Evolutionary conservation across 2,888 invertebrate genomes (phyloP), one percentile per base, ranked within the genome.

Genomic region (Rhamnusium bicolor): DNA sequence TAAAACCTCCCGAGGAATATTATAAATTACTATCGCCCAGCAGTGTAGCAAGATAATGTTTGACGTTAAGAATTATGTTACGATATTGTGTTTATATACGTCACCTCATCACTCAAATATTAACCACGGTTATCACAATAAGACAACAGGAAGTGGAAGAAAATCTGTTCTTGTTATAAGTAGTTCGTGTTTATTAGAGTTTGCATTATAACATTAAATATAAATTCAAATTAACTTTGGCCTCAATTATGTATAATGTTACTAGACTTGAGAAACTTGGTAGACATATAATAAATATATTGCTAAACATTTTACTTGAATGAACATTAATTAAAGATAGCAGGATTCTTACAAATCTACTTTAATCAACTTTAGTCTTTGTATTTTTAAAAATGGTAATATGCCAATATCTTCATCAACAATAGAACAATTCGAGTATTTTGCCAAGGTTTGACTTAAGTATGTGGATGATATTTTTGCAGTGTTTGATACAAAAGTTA

Each of bases 91-190:
- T 40, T 40, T n/a, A 12, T 27, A 56, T 14, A 16, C 14, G 16
- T 56, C 1, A n/a, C 54, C 27, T 72, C 74, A 74, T 74, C 73
- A 68, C 72, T 75, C 75, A 70, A 51, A 66, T 60, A 70, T 75
- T 72, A 72, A 62, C 58, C 70, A 72, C 71, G 75, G 58, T 75
- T 73, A 73, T 75, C 73, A 75, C 70, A 75, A 63, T 70, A 66
- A 62, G 69, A 69, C 74, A 74, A 66, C 74, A 68, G 74, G 74
- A 75, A 75, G 56, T 72, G 60, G 62, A 71, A 72, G 66, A 69
- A 75, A 75, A 75, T 27, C n/a, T 29, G 27, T 58, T 66, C 74
- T 71, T 69, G 74, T 72, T 72, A 61, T 69, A 75, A 72, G 69
- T 71, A 72, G 65, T 72, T 69, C 70, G 49, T 24, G 72, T 75